Conservation (phyloP, 2,113 vertebrate species). For the Tetrax tetrax region DNA sequence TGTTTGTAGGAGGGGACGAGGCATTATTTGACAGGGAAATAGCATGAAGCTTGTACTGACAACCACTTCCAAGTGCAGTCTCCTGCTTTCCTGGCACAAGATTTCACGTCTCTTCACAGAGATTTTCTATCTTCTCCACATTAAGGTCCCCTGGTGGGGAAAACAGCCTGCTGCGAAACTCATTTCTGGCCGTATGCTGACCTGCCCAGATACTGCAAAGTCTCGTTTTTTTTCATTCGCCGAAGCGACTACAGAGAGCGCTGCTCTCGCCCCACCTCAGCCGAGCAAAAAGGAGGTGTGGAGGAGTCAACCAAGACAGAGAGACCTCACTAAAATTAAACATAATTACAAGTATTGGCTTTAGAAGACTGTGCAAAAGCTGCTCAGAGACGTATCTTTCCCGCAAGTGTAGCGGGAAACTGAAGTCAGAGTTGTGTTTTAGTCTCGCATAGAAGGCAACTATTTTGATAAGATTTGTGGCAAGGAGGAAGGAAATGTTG, state of each 20-base stretch:
- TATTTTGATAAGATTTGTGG: not conserved
- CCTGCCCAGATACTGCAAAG: conserved; percentile 31
- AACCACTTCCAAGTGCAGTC: conserved; percentile 18
- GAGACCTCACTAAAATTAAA: conserved; percentile 15
- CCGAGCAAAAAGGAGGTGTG: not conserved
- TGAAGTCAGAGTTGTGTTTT: not conserved
- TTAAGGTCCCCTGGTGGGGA: conserved; percentile 7
- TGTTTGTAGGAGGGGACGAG: conserved; percentile 1
- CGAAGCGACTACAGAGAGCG: not conserved
- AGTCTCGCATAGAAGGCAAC: not conserved
- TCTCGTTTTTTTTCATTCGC: not conserved
- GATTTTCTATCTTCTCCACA: conserved; percentile 44
- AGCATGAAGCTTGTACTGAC: not conserved
- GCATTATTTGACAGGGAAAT: not conserved
- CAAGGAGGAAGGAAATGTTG: not conserved
- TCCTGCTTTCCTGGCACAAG: not conserved
- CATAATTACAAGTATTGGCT: conserved; percentile 7
- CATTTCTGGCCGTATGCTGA: conserved; percentile 51
- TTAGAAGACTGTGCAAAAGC: not conserved
- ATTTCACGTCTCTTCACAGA: not conserved
- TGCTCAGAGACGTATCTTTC: not conserved
- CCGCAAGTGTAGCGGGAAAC: not conserved
- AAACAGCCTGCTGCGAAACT: conserved; percentile 52
- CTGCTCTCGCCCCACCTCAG: not conserved
- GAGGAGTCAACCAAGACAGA: not conserved